Evolutionary conservation across 2,888 invertebrate genomes (phyloP).

Genomic region (Altica lythri): DNA sequence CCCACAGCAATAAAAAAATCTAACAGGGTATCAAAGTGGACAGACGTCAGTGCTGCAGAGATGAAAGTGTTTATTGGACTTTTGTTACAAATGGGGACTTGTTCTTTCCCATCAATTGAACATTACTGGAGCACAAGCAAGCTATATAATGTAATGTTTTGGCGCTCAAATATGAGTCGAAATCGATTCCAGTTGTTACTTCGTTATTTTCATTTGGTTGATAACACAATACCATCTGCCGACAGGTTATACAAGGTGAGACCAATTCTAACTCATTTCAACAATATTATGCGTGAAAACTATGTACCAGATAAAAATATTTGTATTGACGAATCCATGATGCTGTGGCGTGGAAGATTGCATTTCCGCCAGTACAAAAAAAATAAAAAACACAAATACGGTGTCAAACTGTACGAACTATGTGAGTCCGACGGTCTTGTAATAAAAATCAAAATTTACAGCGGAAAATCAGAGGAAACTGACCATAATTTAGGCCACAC

Average conservation of each 20-base stretch:
- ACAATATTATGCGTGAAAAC: constrained; percentile 5
- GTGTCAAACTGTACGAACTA: constrained; percentile 5
- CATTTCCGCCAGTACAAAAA: constrained; percentile 1
- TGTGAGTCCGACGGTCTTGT: constrained; percentile 7
- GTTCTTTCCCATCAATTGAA: constrained; percentile 1
- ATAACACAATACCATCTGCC: constrained; percentile 7
- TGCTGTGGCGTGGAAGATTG: constrained; percentile 4
- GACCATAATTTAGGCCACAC: constrained; percentile 8
- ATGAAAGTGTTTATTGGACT: constrained; percentile 1
- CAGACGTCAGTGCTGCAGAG: constrained; percentile 13
- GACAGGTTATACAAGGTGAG: not conserved
- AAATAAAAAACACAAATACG: too few species aligned
- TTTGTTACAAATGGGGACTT: constrained; percentile 1
- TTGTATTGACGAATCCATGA: constrained; percentile 2
- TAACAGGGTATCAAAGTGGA: constrained; percentile 13
- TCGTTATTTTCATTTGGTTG: not conserved
- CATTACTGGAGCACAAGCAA: constrained; percentile 6
- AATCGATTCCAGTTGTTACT: constrained; percentile 9
- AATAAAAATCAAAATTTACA: not conserved
- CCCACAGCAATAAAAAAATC: constrained; percentile 13
- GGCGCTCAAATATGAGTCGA: not conserved
- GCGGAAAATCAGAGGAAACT: constrained; percentile 11
- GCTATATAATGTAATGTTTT: constrained; percentile 6
- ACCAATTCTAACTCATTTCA: constrained; percentile 7
- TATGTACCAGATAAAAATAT: not conserved